Conservation (phyloP, 2,797 vertebrate genomes). For the Chrysolophus pictus region DNA sequence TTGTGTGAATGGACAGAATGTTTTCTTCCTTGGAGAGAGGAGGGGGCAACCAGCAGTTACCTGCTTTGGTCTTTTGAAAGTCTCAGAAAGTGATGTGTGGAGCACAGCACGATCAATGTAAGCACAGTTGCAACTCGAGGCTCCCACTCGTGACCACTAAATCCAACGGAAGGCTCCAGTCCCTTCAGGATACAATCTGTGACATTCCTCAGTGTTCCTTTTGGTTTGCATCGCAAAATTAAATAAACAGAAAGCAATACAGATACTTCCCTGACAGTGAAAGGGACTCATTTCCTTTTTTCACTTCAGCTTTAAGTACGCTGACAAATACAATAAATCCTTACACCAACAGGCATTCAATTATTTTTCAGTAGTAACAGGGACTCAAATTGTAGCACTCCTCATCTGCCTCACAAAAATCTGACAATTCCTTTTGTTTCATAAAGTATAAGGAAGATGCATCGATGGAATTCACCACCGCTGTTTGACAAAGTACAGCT, state of each 20-base stretch:
- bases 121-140: background rate
- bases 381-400: background rate
- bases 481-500: background rate
- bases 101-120: background rate
- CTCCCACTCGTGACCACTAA: background rate
- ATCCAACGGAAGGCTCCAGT: background rate
- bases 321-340: background rate
- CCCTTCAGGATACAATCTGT: background rate
- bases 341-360: background rate
- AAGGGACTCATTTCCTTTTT: background rate
- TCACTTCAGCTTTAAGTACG: slow-evolving; percentile 22
- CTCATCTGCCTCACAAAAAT: background rate
- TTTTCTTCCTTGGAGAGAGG: background rate
- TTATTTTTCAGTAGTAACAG: background rate
- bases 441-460: background rate
- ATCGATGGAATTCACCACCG: background rate
- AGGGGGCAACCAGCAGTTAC: background rate
- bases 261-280: slow-evolving; percentile 1
- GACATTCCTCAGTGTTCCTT: background rate
- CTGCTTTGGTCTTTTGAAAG: slow-evolving; percentile 34
- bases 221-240: background rate
- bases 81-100: slow-evolving; percentile 19
- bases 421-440: background rate
- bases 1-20: background rate
- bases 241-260: slow-evolving; percentile 36